Percentiles rank a stretch among this genome's conserved stretches.
Evolutionary conservation across 2,113 vertebrate genomes (phyloP).

Genomic region (Microtus oregoni): DNA sequence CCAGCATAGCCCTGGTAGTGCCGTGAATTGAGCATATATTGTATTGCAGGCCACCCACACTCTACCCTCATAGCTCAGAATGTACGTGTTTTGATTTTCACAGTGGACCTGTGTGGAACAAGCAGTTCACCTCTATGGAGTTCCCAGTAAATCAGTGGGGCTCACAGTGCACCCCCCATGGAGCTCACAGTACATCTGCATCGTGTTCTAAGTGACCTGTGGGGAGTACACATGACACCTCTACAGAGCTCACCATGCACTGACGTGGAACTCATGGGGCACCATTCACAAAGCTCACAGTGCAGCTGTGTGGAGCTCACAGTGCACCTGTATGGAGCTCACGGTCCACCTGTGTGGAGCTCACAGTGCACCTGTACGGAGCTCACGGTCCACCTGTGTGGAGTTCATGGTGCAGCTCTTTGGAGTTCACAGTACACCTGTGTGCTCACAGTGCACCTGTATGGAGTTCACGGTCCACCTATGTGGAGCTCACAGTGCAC

Average conservation of each 20-base stretch:
- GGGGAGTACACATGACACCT: too few relatives aligned
- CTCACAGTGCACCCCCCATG: neutral
- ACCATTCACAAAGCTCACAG: too few relatives aligned
- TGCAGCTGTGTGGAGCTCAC: too few relatives aligned
- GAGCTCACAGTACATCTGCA: neutral
- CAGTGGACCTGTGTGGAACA: neutral
- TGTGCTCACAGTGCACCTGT: neutral
- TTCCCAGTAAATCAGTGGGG: neutral
- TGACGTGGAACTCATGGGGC: neutral
- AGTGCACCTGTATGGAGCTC: neutral
- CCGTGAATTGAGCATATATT: too few relatives aligned
- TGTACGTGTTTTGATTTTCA: neutral
- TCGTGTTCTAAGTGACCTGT: neutral
- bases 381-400: neutral
- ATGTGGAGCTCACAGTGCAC: neutral
- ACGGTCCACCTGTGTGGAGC: accelerated
- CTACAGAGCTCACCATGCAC: too few relatives aligned
- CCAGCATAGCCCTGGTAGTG: neutral
- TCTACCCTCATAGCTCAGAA: neutral
- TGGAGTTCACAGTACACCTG: too few relatives aligned
- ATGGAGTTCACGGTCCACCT: accelerated
- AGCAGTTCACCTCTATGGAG: neutral
- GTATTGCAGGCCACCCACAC: neutral
- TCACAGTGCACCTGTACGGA: neutral
- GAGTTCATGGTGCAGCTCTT: neutral